Base-by-base conservation (phyloP, 2,888 invertebrate genomes). In the Lithophane ornitopus region DNA sequence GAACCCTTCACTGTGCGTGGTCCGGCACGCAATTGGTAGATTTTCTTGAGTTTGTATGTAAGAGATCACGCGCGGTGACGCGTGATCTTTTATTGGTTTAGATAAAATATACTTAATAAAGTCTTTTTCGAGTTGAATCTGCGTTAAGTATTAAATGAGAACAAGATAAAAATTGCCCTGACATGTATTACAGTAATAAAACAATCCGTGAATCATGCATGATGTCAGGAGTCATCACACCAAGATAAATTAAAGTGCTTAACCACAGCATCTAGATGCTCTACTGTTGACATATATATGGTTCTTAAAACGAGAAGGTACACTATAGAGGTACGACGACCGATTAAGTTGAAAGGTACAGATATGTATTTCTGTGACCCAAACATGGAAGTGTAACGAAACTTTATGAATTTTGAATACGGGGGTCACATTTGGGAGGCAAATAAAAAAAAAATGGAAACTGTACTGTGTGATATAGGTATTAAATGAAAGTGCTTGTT, bases 141-240 rank as follows among this genome's bases (percentile, higher is more conserved):
- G 44, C 34, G 34, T 79, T 54, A 46, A 11, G 14, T 73, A 58
- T 58, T 56, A 61, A 54, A 72, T 44, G n/a, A 54, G 28, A 68
- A 56, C 46, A 54, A 59, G 69, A 80, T 84, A 80, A 70, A 39
- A 56, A 56, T 44, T 67, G 4, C 81, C 81, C 7, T 82, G 84
- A 82, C 67, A 70, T 67, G 54, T 0, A 68, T 76, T 11, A 26
- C 1, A 39, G 68, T 41, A 56, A 58, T 56, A 81, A n/a, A 83
- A 79, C 58, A 83, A 70, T 34, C 0, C 56, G 34, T 68, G 63
- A 74, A n/a, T 71, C 63, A 74, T 22, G 62, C 3, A 49, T 41
- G 14, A 39, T 16, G 22, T 59, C 41, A 39, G 19, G 14, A 34
- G 46, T 61, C 54, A 66, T 65, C n/a, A 14, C 4, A 41, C 9